A percentile compares a stretch with the other conserved stretches of the same genome.
Conservation (phyloP, 2,113 vertebrate species). For the Phocoena phocoena region DNA sequence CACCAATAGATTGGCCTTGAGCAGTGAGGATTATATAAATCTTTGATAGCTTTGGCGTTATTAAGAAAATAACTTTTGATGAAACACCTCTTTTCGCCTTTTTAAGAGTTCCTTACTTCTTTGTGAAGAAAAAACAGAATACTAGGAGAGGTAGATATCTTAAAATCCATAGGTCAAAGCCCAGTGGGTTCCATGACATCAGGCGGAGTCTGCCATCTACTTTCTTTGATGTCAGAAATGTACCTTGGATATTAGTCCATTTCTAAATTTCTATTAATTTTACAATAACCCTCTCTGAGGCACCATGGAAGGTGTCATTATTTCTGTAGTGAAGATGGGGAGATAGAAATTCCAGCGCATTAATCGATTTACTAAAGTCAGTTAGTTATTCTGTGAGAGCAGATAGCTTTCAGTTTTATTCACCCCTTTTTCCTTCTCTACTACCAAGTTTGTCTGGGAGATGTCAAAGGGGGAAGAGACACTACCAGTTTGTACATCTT, state of each 20-base stretch:
- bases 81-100: background rate
- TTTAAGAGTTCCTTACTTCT: background rate
- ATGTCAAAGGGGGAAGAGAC: background rate
- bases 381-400: background rate
- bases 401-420: background rate
- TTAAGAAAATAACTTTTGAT: background rate
- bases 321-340: background rate
- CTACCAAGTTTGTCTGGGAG: background rate
- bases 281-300: background rate
- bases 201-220: background rate
- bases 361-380: background rate
- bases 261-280: background rate
- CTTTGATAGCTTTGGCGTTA: background rate
- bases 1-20: background rate
- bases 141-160: background rate
- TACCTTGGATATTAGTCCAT: background rate
- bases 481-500: background rate
- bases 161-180: background rate
- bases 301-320: background rate
- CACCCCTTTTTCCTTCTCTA: background rate
- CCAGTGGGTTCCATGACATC: background rate
- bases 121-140: background rate
- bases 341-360: background rate
- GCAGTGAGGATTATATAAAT: background rate
- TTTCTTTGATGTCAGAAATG: background rate